These are phyloP conservation scores for Sinocyclocheilus maitianheensis DNA, from an alignment of 2,113 vertebrate species.

Conservation along the genomic window DNA sequence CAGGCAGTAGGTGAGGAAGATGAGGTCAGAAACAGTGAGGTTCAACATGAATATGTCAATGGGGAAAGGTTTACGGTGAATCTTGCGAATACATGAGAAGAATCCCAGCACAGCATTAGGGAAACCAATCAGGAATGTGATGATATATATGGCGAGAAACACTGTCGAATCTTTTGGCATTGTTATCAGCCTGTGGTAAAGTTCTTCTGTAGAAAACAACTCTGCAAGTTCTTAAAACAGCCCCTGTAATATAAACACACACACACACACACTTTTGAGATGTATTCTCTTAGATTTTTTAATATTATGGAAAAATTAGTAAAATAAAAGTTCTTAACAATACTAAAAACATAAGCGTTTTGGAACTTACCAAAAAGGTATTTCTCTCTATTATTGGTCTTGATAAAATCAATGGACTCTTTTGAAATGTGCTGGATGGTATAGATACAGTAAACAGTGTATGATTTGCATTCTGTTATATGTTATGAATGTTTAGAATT, in stretches of 20 bases:
- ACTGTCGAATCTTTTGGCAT: not conserved
- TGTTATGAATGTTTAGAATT: not conserved
- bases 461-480: not conserved
- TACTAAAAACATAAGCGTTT: not conserved
- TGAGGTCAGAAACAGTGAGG: slow-evolving; percentile 52
- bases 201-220: not conserved
- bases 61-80: slow-evolving; percentile 52
- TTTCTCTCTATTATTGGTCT: not conserved
- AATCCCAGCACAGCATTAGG: slow-evolving; percentile 69
- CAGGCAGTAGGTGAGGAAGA: slow-evolving; percentile 25
- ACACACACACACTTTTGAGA: not conserved
- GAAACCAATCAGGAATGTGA: slow-evolving; percentile 67
- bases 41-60: slow-evolving; percentile 74
- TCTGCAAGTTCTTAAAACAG: not conserved
- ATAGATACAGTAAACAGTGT: not conserved
- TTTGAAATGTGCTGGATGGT: not conserved
- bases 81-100: slow-evolving; percentile 61
- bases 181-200: not conserved
- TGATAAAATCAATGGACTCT: not conserved
- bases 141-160: slow-evolving; percentile 59
- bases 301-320: not conserved
- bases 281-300: not conserved
- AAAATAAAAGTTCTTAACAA: no score
- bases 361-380: not conserved
- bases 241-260: not conserved